Evolutionary conservation across 2,113 vertebrate species (phyloP).

Genomic region (Microcebus griseorufus): DNA sequence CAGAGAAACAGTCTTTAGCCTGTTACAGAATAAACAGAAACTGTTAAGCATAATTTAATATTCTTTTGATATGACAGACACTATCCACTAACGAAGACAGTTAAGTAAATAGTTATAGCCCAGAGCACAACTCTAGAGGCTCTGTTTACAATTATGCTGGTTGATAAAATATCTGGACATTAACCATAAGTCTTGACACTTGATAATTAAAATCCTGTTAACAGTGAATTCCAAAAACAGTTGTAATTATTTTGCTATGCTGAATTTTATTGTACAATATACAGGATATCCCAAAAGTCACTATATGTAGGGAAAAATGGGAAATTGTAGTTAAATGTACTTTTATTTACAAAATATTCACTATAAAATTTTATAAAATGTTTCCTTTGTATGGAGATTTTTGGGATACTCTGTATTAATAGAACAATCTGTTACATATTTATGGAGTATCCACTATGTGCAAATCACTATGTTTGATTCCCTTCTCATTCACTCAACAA

Average conservation of each 20-base stretch:
- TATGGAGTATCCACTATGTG: not conserved
- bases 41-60: conserved; percentile 12
- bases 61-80: not conserved
- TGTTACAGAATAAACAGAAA: not conserved
- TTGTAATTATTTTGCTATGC: not conserved
- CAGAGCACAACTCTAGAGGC: not conserved
- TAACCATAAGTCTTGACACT: not conserved
- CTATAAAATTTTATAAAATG: no score
- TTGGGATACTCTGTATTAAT: not conserved
- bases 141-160: not conserved
- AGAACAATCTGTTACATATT: not conserved
- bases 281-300: no score
- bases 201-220: not conserved
- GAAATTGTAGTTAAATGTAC: no score
- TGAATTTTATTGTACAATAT: not conserved
- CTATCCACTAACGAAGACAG: not conserved
- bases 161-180: not conserved
- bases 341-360: no score
- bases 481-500: not conserved
- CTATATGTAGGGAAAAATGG: no score
- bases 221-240: not conserved
- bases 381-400: no score
- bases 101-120: not conserved
- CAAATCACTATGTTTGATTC: not conserved
- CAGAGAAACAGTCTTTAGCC: not conserved